A percentile compares a stretch with the other conserved stretches of the same genome.
Conservation (phyloP, 2,113 vertebrate genomes). For the Procavia capensis region DNA sequence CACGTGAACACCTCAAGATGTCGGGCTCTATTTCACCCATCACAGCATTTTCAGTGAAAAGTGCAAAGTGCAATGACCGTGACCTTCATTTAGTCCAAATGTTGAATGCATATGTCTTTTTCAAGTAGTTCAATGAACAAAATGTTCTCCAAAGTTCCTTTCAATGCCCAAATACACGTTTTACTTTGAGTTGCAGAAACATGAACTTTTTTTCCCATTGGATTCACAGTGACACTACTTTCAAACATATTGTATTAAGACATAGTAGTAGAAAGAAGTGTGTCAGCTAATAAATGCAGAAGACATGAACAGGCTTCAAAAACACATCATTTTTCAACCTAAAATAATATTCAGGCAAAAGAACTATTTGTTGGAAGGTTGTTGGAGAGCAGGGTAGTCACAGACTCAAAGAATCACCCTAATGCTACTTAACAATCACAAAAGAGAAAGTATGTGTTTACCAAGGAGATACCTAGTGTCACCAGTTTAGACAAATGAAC, state of each 20-base stretch:
- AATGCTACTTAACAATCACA: background rate
- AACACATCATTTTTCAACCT: background rate
- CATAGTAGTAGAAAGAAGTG: background rate
- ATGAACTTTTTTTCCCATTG: background rate
- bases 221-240: background rate
- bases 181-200: background rate
- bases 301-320: background rate
- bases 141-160: background rate
- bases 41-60: background rate
- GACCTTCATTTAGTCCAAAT: background rate
- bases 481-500: background rate
- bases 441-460: background rate
- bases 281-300: background rate
- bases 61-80: too few species aligned
- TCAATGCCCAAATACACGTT: background rate
- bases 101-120: background rate
- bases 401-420: background rate
- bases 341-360: background rate
- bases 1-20: background rate
- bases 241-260: background rate
- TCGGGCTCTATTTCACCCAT: too few species aligned
- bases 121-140: background rate
- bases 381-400: background rate
- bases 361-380: background rate
- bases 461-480: background rate